A percentile compares a stretch with the other conserved stretches of the same genome.
phyloP scores from a whole-genome alignment of 2,888 invertebrate species.

The Hyposoter dolosus region DNA sequence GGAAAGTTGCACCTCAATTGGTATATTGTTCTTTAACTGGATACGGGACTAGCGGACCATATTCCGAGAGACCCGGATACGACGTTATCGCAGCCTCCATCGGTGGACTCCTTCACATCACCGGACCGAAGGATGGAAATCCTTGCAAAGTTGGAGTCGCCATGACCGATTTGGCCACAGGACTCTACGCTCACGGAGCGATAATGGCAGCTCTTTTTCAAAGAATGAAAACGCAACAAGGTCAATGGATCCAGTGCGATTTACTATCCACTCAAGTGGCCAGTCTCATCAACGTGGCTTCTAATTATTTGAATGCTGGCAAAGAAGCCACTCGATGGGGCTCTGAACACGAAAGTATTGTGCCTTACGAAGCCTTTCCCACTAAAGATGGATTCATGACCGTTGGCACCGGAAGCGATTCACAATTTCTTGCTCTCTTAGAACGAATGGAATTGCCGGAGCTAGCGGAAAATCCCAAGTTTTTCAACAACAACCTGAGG shows the following conservation, averaged over 20 bases:
- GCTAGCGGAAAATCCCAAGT: conserved; percentile 88
- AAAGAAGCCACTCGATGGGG: conserved; percentile 93
- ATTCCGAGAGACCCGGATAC: conserved; percentile 95
- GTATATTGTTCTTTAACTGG: conserved; percentile 98
- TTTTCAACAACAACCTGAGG: conserved; percentile 90
- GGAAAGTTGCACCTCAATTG: conserved; percentile 90
- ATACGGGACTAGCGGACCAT: conserved; percentile 95
- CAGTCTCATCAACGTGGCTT: conserved; percentile 94
- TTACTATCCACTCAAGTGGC: conserved; percentile 97
- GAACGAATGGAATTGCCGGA: conserved; percentile 87
- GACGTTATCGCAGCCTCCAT: conserved; percentile 98
- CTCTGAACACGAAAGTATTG: conserved; percentile 97
- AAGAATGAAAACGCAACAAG: conserved; percentile 90
- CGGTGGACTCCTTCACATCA: conserved; percentile 95
- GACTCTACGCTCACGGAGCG: conserved; percentile 97
- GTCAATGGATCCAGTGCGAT: conserved; percentile 97
- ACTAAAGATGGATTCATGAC: conserved; percentile 94
- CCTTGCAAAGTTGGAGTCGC: conserved; percentile 97
- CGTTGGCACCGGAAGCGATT: conserved; percentile 94
- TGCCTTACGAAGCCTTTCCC: conserved; percentile 96
- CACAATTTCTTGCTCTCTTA: conserved; percentile 92
- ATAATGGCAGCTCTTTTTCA: conserved; percentile 96
- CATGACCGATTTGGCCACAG: conserved; percentile 96
- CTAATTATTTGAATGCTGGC: conserved; percentile 95
- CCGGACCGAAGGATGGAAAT: conserved; percentile 93